Evolutionary conservation across 2,888 invertebrate genomes (phyloP), one percentile per base, ranked within the genome.

Genomic region (Thecophora atra): DNA sequence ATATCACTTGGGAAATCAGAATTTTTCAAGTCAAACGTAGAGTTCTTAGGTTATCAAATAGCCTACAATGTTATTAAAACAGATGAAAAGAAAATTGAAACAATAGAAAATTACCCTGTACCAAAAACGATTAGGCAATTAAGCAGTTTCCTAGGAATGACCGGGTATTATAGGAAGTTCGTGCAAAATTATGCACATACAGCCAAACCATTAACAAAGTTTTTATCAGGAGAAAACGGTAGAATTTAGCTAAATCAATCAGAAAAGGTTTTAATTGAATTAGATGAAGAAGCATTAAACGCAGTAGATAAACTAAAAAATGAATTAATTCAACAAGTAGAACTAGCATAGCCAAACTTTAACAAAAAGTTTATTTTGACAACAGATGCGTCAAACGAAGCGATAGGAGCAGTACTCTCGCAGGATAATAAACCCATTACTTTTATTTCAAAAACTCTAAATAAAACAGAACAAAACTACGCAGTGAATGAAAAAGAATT

Each of bases 401-500:
- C 81, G 1, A 69, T 82, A 1, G 82, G 81, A 0, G 79, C 75
- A 5, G 80, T 84, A 1, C 64, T 82, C n/a, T 74, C 75, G 1
- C 82, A 83, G 75, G 78, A 75, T n/a, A 74, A 77, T 72, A 71
- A 76, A 62, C 81, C 81, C 1, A 76, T 83, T 15, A 79, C 79
- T 28, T 82, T 79, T 68, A 76, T 82, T 3, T 83, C 81, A 21
- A 76, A 82, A 75, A 82, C 79, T 0, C 71, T 78, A 70, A 77
- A 72, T 15, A 65, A 74, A 67, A 75, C 79, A 0, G 79, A 83
- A 77, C 66, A 51, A 30, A 80, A 77, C 37, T 83, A 82, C 67
- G 77, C 79, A 0, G 78, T 79, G 2, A 81, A 83, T 19, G 84
- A 85, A 73, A 84, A 83, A 64, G 84, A 86, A 76, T 72, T 85